Conservation (phyloP, 2,797 vertebrate genomes). For the Lithobates pipiens region DNA sequence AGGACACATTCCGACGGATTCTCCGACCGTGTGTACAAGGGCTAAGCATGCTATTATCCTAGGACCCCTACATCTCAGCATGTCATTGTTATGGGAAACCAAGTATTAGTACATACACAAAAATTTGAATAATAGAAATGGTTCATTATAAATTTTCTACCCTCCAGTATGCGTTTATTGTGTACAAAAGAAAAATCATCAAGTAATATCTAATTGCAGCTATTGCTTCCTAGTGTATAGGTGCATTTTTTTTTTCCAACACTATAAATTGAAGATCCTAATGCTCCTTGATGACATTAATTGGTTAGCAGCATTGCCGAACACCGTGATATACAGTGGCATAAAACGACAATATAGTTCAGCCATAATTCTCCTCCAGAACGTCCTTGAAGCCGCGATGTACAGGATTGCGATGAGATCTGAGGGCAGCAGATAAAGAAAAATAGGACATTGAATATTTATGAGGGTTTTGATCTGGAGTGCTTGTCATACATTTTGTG, state of each 20-base stretch:
- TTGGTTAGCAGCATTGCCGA: background rate
- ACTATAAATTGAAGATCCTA: slow-evolving; percentile 2
- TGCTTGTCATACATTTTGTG: slow-evolving; percentile 1
- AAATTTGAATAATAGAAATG: background rate
- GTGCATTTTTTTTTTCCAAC: background rate
- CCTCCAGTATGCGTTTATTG: background rate
- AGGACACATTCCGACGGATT: too few species aligned
- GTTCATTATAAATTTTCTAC: background rate
- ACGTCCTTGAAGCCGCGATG: slow-evolving; percentile 28
- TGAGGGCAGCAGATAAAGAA: slow-evolving; percentile 31
- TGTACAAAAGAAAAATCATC: background rate
- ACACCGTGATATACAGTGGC: background rate
- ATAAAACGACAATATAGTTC: slow-evolving; percentile 5
- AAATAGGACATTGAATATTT: slow-evolving; percentile 43
- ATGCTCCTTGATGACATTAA: background rate
- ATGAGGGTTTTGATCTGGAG: slow-evolving; percentile 40
- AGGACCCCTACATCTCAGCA: too few species aligned
- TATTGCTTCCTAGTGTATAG: background rate
- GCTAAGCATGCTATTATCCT: too few species aligned
- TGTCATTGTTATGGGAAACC: too few species aligned
- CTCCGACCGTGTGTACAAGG: too few species aligned
- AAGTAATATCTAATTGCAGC: background rate
- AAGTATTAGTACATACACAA: background rate
- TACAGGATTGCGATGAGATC: slow-evolving; percentile 11
- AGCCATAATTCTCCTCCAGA: slow-evolving; percentile 3